Base-by-base conservation (phyloP, 1,140 invertebrate genomes). In the Protaetia brevitarsis region DNA sequence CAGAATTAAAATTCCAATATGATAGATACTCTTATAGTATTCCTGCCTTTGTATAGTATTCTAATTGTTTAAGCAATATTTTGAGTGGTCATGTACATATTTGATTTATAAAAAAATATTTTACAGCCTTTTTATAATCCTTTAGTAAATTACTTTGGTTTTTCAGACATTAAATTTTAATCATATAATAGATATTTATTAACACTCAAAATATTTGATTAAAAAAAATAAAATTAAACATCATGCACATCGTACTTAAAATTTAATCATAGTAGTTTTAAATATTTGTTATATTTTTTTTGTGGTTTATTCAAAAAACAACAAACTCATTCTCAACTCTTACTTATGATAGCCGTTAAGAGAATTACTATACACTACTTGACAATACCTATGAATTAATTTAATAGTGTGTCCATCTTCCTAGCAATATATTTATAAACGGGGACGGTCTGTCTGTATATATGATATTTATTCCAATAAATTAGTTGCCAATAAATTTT, bases 211-310 rank as follows among this genome's bases (percentile, higher is more conserved):
- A 11, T 37, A 37, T 37, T 37, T 37, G n/a, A 37, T 34, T 11
- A 34, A 2, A 23, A 51, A n/a, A 56, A 28, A 26, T 65, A 26
- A 26, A 31, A 21, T 2, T 26, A 59, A 28, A 29, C 30, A n/a
- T 16, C 51, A 59, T 21, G 64, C 64, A 65, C 64, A 31, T 31
- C 26, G 64, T 65, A 65, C 64, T 65, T 65, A 65, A 65, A 57
- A 59, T 58, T 16, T 59, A 23, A 36, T 59, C 23, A 13, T 59
- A 57, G 13, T 56, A 13, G 31, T 31, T 59, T 59, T 59, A 29
- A 34, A 7, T 59, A 59, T 5, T n/a, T 59, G 26, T 29, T 28
- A 19, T 2, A 27, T 10, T 56, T 59, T n/a, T 59, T 29, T n/a
- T n/a, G n/a, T 31, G 26, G 6, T 59, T 27, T 27, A 29, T 29